Conservation (phyloP, 1,140 invertebrate species). For the Trachymyrmex cornetzi region DNA sequence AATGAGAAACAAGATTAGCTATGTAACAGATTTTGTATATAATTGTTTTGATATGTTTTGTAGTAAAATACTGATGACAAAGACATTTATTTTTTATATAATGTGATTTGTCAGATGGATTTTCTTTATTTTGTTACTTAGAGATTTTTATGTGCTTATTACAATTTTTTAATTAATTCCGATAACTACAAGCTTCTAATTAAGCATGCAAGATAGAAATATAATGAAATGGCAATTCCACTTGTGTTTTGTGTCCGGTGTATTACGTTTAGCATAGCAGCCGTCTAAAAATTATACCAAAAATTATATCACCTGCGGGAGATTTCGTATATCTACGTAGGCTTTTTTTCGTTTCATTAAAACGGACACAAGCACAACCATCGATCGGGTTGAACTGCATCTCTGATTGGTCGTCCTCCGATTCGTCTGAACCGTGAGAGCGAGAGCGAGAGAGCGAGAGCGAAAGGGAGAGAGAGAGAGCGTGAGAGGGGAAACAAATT, state of each 20-base stretch:
- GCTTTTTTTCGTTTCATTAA: conserved; percentile 67
- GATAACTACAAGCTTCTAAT: conserved; percentile 20
- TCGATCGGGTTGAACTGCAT: conserved; percentile 84
- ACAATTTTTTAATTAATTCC: conserved; percentile 6
- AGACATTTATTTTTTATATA: neutral
- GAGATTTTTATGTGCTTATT: neutral
- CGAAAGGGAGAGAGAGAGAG: neutral
- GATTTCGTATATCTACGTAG: conserved; percentile 42
- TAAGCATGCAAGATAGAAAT: conserved; percentile 18
- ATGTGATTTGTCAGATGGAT: conserved; percentile 3
- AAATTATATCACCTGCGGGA: conserved; percentile 31
- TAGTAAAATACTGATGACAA: neutral
- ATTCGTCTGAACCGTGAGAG: conserved; percentile 34
- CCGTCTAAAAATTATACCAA: conserved; percentile 30
- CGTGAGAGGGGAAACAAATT: conserved; percentile 53
- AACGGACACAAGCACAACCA: conserved; percentile 85
- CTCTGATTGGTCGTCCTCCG: conserved; percentile 70
- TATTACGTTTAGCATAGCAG: conserved; percentile 60
- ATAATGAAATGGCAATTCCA: conserved; percentile 58
- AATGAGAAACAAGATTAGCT: conserved; percentile 18
- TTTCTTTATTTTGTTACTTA: conserved; percentile 7
- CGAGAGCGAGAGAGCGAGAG: neutral
- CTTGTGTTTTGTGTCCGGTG: conserved; percentile 83
- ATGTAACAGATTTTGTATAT: neutral
- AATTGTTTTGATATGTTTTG: conserved; percentile 42